A percentile compares a stretch with the other conserved stretches of the same genome.
Evolutionary conservation across 1,140 invertebrate species (phyloP).

Genomic region (Andricus grossulariae): DNA sequence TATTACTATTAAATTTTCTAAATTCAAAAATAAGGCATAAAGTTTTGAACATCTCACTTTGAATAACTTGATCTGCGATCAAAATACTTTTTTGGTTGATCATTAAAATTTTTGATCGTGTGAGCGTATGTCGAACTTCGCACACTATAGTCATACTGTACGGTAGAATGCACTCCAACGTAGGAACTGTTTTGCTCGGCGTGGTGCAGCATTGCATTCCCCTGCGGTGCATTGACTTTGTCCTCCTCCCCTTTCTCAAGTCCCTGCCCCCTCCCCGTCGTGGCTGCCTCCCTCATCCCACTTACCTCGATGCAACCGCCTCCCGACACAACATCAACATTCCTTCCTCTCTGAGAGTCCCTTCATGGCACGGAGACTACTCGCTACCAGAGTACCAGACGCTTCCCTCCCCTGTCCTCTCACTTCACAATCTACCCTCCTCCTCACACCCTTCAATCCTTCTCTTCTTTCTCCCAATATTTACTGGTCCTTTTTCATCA

Average conservation of each 20-base stretch:
- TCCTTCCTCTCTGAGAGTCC: constrained; percentile 66
- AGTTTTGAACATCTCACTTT: too few relatives aligned
- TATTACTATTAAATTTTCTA: background rate
- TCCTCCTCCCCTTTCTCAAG: constrained; percentile 53
- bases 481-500: background rate
- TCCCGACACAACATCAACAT: constrained; percentile 73
- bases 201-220: constrained; percentile 68
- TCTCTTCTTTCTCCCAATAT: constrained; percentile 36
- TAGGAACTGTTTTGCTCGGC: constrained; percentile 63
- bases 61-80: too few relatives aligned
- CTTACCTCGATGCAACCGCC: constrained; percentile 59
- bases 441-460: constrained; percentile 26
- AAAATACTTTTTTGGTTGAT: background rate
- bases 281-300: constrained; percentile 39
- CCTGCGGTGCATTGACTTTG: constrained; percentile 72
- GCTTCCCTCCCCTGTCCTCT: constrained; percentile 48
- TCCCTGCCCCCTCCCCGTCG: constrained; percentile 34
- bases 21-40: too few relatives aligned
- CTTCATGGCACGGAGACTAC: constrained; percentile 63
- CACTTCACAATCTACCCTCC: constrained; percentile 34
- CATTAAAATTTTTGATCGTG: background rate
- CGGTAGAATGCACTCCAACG: constrained; percentile 70
- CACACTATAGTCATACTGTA: constrained; percentile 57
- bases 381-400: constrained; percentile 68
- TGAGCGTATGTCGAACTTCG: constrained; percentile 33